Evolutionary conservation across 1,140 invertebrate genomes (phyloP).

Genomic region (Branchinecta lindahli): DNA sequence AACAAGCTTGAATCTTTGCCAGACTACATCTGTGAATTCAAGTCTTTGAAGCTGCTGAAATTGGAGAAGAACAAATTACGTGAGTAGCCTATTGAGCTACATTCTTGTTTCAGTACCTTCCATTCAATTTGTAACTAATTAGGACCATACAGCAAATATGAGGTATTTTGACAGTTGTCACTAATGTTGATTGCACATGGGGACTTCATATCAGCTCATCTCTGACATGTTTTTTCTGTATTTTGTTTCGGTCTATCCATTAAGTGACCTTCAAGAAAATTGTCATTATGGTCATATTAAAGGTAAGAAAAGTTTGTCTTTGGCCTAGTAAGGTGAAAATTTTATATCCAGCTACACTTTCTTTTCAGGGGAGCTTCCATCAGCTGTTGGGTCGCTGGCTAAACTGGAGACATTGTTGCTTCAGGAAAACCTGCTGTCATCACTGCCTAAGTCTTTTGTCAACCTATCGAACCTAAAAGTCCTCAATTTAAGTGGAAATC

Average conservation of each 20-base stretch:
- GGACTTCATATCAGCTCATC: too few relatives aligned
- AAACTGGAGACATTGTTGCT: slow-evolving; percentile 26
- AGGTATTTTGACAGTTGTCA: too few relatives aligned
- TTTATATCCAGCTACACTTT: background rate
- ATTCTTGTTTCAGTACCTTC: background rate
- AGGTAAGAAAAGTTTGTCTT: too few relatives aligned
- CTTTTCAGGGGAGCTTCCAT: slow-evolving; percentile 31
- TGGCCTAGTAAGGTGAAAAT: background rate
- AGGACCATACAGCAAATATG: too few relatives aligned
- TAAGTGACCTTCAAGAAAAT: too few relatives aligned
- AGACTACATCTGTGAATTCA: slow-evolving; percentile 58
- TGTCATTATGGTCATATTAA: too few relatives aligned
- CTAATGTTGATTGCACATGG: too few relatives aligned
- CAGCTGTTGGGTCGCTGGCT: slow-evolving; percentile 34
- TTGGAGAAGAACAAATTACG: slow-evolving; percentile 39
- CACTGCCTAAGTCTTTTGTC: slow-evolving; percentile 54
- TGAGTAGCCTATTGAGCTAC: slow-evolving; percentile 27
- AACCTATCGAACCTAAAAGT: slow-evolving; percentile 68
- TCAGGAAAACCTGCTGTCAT: slow-evolving; percentile 47
- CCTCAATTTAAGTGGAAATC: slow-evolving; percentile 55
- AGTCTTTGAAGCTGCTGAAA: slow-evolving; percentile 64
- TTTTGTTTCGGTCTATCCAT: too few relatives aligned
- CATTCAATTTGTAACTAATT: too few relatives aligned
- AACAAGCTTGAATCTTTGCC: slow-evolving; percentile 69
- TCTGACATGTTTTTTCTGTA: too few relatives aligned